Base-by-base conservation (phyloP, 2,113 vertebrate genomes). In the Mormyrus lacerda region DNA sequence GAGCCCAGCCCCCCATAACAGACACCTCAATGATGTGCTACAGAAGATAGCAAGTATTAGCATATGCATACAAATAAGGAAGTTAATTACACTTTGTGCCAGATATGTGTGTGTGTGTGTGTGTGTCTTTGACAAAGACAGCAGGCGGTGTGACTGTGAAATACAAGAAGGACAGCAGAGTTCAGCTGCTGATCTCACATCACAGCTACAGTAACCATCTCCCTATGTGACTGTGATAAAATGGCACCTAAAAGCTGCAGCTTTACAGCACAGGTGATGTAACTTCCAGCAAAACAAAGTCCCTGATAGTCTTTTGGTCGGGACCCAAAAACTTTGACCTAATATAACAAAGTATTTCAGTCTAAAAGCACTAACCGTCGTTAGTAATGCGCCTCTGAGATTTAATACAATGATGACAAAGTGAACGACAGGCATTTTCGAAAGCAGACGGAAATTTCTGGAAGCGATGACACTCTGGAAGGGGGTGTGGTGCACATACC, bases 401-500 rank as follows among this genome's bases (percentile, higher is more conserved):
- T 31, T 31, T 31, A 13, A 69, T 13, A 69, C 11, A 11, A 69
- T 4, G 58, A 27, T 13, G n/a, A 19, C 73, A 79, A 35, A 35
- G 73, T 19, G 31, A 79, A n/a, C 73, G 15, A 42, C 31, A 35
- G 31, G 31, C 69, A 19, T 17, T 39, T 2, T 35, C 13, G 42
- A 76, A 19, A 15, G 31, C 31, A n/a, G 69, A 76, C 6, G 31
- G 10, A 73, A 31, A 15, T 31, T 76, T 39, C 35, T 2, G 11
- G 69, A 19, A 76, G 35, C 31, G 0, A 27, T 2, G 76, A 17
- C 4, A 42, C 76, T 21, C 15, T 82, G 39, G 21, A 19, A 8
- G 73, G 35, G 39, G 27, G 42, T 11, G 50, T 51, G 50, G 51
- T 2, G 47, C 15, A 24, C 51, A 7, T 85, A 92, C 92, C 93